phyloP scores from a whole-genome alignment of 1,140 invertebrate species.

The Tetramorium alpestre region DNA sequence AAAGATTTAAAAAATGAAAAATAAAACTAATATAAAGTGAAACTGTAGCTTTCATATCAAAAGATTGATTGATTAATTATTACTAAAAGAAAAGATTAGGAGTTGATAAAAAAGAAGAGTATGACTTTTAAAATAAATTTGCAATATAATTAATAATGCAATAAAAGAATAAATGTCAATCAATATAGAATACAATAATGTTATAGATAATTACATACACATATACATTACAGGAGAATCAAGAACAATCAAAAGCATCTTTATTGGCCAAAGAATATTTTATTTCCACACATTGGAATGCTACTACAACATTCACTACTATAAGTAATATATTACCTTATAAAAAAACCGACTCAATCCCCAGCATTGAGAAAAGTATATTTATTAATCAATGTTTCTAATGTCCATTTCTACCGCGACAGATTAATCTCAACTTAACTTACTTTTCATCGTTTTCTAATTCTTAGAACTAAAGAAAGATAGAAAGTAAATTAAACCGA shows the following conservation, averaged over 20 bases:
- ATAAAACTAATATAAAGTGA: background rate
- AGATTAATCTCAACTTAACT: too few relatives aligned
- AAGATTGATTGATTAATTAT: background rate
- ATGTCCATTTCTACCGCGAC: too few relatives aligned
- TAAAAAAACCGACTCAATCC: constrained; percentile 70
- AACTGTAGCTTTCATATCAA: background rate
- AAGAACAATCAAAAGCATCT: constrained; percentile 63
- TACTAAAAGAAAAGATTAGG: background rate
- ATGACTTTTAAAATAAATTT: background rate
- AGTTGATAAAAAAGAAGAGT: background rate
- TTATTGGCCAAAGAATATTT: constrained; percentile 69
- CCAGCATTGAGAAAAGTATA: constrained; percentile 77
- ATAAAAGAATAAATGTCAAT: background rate
- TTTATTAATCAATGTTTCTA: constrained; percentile 20
- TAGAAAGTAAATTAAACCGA: too few relatives aligned
- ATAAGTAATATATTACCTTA: constrained; percentile 73
- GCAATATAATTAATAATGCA: background rate
- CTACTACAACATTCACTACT: constrained; percentile 69
- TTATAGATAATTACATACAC: constrained; percentile 33
- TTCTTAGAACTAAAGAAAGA: too few relatives aligned
- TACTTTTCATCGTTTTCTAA: too few relatives aligned
- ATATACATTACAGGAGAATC: constrained; percentile 67
- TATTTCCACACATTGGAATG: constrained; percentile 63
- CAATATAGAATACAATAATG: background rate
- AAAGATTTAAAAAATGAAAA: too few relatives aligned